phyloP scores from a whole-genome alignment of 2,797 vertebrate species.

The Eulemur albifrons region DNA sequence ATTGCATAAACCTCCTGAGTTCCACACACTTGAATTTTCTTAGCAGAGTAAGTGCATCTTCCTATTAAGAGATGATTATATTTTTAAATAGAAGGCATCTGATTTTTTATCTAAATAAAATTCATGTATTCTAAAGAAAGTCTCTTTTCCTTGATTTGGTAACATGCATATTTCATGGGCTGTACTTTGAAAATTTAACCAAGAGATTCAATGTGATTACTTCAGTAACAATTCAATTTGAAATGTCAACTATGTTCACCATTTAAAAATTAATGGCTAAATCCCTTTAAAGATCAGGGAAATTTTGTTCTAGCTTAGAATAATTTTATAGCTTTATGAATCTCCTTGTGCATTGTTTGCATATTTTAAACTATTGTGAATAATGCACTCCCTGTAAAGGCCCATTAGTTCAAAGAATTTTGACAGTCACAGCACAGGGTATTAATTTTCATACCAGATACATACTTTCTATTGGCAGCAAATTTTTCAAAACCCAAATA shows the following conservation, averaged over 20 bases:
- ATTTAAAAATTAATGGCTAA: slow-evolving; percentile 76
- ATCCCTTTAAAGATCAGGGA: slow-evolving; percentile 59
- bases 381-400: slow-evolving; percentile 41
- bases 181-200: slow-evolving; percentile 67
- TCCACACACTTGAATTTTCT: background rate
- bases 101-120: slow-evolving; percentile 51
- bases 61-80: slow-evolving; percentile 9
- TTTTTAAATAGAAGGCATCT: slow-evolving; percentile 48
- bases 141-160: slow-evolving; percentile 47
- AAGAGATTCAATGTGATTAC: slow-evolving; percentile 67
- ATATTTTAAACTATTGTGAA: slow-evolving; percentile 68
- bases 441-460: slow-evolving; percentile 65
- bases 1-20: background rate
- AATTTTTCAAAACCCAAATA: slow-evolving; percentile 48
- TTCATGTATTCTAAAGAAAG: background rate
- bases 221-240: slow-evolving; percentile 72
- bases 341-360: slow-evolving; percentile 60
- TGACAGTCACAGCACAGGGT: slow-evolving; percentile 50
- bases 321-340: slow-evolving; percentile 66
- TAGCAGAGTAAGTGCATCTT: background rate
- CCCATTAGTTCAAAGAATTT: slow-evolving; percentile 66
- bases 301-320: slow-evolving; percentile 62
- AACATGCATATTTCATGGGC: slow-evolving; percentile 70
- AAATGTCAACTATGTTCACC: slow-evolving; percentile 75
- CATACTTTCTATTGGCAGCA: slow-evolving; percentile 20